Evolutionary conservation across 2,797 vertebrate species (phyloP).

Genomic region (Mycteria americana): DNA sequence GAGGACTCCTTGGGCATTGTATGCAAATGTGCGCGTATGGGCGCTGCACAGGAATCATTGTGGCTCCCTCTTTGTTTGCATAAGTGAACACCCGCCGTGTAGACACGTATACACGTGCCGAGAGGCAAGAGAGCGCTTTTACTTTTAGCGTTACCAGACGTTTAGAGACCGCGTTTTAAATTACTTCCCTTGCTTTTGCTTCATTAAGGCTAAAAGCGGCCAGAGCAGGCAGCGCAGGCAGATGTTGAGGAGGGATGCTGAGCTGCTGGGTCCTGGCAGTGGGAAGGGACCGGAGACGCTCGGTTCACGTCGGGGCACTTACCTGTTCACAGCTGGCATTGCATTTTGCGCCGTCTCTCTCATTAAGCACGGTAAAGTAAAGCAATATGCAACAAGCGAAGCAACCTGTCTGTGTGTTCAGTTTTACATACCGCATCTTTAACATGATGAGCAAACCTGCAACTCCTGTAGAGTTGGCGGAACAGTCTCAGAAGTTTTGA

Average conservation of each 20-base stretch:
- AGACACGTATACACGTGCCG: not conserved
- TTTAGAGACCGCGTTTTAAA: not conserved
- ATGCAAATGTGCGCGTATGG: not conserved
- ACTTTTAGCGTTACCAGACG: not conserved
- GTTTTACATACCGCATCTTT: constrained; percentile 47
- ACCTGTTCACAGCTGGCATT: constrained; percentile 60
- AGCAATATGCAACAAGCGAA: constrained; percentile 21
- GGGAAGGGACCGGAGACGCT: not conserved
- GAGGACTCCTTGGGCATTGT: constrained; percentile 12
- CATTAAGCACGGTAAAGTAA: not conserved
- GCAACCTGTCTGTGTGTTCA: constrained; percentile 14
- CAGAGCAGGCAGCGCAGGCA: not conserved
- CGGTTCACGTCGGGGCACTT: constrained; percentile 52
- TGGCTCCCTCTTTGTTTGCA: constrained; percentile 14
- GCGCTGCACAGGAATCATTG: not conserved
- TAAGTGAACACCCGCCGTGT: constrained; percentile 1
- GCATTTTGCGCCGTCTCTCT: constrained; percentile 4
- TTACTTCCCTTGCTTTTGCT: not conserved
- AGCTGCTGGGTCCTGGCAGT: not conserved
- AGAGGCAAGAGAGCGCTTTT: not conserved
- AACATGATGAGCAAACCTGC: constrained; percentile 35
- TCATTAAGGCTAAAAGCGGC: not conserved
- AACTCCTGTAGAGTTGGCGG: constrained; percentile 38
- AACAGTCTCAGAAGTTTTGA: constrained; percentile 61
- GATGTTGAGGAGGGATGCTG: constrained; percentile 42